Base-by-base conservation (phyloP, 2,113 vertebrate species). In the Brachypodius melanocephalos region DNA sequence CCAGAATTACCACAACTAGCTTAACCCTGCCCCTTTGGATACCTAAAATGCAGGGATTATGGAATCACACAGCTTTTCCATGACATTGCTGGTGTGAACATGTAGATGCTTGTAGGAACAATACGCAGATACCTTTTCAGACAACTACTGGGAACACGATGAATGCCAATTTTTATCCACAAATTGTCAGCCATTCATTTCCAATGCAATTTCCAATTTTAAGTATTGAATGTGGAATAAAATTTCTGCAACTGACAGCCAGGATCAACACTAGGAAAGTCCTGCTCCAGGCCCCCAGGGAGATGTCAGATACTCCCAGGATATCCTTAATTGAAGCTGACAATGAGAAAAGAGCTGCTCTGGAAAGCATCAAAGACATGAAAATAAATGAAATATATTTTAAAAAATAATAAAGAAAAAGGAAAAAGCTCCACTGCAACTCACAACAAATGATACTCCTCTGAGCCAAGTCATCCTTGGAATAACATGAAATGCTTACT, bases 331-430 rank as follows among this genome's bases (percentile, higher is more conserved):
- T 0, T 74, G 55, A 87, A 90, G 65, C 10, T 52, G 71, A 96
- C 73, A 89, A 19, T 65, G 75, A 67, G 72, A 68, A 87, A 95
- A 91, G 22, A 87, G 24, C 42, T 88, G 42, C 42, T 83, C 74
- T 96, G 89, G 88, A 82, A 95, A 90, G 24, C 22, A 69, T 91
- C 82, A 81, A 74, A 94, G 62, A 59, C 28, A 63, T 28, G 63
- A 45, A 92, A 84, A 83, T 65, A 90, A 89, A 88, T 2, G 4
- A 83, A 72, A 16, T 40, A 14, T 72, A 71, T 68, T 46, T 4
- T 18, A 51, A n/a, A 61, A 40, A 36, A 49, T 14, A 3, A 16
- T 42, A 31, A 54, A 20, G 32, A 29, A 28, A 45, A 32, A 15
- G 3, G 1, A 8, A 18, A 8, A 42, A 7, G 7, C 19, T 69